phyloP scores from a whole-genome alignment of 2,888 invertebrate genomes.

The Branchellion lobata region DNA sequence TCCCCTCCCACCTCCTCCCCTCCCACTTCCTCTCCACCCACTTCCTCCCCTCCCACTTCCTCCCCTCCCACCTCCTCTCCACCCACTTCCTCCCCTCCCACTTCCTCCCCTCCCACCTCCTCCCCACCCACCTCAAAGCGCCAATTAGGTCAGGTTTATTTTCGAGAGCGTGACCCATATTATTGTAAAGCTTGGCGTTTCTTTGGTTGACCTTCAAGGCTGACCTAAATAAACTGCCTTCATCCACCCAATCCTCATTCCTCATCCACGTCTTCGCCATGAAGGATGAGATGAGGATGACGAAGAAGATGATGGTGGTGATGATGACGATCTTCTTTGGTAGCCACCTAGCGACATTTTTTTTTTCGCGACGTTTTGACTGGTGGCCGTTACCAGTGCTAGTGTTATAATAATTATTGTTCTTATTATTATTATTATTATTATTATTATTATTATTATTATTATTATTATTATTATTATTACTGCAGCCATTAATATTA shows the following conservation, averaged over 20 bases:
- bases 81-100: too few species aligned
- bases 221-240: conserved; percentile 89
- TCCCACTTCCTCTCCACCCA: too few species aligned
- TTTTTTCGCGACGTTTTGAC: not conserved
- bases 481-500: too few species aligned
- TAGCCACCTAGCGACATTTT: not conserved
- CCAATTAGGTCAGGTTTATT: conserved; percentile 71
- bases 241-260: conserved; percentile 59
- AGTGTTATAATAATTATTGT: too few species aligned
- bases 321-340: not conserved
- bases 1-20: too few species aligned
- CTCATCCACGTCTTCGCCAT: conserved; percentile 7
- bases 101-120: too few species aligned
- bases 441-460: too few species aligned
- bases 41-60: too few species aligned
- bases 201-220: conserved; percentile 78
- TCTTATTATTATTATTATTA: too few species aligned
- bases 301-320: too few species aligned
- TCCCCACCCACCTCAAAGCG: conserved; percentile 76
- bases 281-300: conserved; percentile 8
- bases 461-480: too few species aligned
- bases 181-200: conserved; percentile 94
- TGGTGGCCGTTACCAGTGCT: not conserved
- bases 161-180: conserved; percentile 93
- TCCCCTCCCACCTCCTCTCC: too few species aligned